Base-by-base conservation (phyloP, 2,888 invertebrate species). In the Rapana venosa region DNA sequence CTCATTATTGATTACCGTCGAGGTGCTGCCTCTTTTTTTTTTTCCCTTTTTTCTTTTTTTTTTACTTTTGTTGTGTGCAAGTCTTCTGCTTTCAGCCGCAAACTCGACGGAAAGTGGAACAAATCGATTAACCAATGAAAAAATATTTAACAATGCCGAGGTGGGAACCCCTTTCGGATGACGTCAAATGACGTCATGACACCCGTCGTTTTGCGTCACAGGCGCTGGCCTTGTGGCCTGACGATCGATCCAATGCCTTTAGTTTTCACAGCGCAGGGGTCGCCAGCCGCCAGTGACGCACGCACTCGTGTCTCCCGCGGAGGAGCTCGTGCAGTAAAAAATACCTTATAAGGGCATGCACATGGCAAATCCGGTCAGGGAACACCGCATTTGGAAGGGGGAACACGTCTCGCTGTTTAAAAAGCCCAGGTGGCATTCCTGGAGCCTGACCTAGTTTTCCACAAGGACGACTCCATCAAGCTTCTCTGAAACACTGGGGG, bases 261-360 rank as follows among this genome's bases (percentile, higher is more conserved):
- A 85, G 88, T 83, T 70, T 61, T 84, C 36, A 58, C 81, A 61
- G 58, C 26, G 36, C 30, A 32, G 35, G 35, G 89, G 36, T 83
- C 70, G 56, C 47, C 26, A 84, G 85, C 85, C 61, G 85, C 47
- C 56, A 58, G 85, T 89, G 89, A 89, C 85, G 89, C 89, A 89
- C 70, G 77, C 22, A 26, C 30, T 26, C 35, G 83, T 66, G 89
- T 47, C 32, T 74, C 89, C 89, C 61, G 89, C 61, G 26, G 85
- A 26, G 13, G 85, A 66, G 89, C 66, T 36, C 47, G 89, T 89
- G 85, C 85, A 74, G 84, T 47, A 85, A 89, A 89, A 89, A 84
- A 74, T 85, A 84, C 89, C 89, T 85, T 89, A 89, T 89, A 89
- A 56, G 89, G 89, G 70, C 89, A 85, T 89, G 83, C 66, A 30